phyloP scores from a whole-genome alignment of 2,113 vertebrate species.

The Agapornis roseicollis region DNA sequence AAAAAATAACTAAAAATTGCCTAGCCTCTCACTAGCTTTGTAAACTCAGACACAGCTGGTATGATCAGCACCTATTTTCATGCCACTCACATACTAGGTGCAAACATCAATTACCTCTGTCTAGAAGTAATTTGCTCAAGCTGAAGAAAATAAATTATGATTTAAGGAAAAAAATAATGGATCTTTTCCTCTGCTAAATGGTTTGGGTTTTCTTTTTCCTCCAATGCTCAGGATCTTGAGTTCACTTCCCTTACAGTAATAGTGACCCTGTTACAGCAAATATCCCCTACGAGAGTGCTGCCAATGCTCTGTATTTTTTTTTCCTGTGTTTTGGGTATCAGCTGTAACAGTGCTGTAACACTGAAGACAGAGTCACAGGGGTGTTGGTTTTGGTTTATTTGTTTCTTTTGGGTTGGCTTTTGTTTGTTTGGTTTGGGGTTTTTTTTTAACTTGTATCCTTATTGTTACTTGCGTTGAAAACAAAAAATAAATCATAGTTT shows the following conservation, averaged over 20 bases:
- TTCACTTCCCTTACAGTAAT: rapidly evolving
- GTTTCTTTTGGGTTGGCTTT: not conserved
- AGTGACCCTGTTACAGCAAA: rapidly evolving
- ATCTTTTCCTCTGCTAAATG: not conserved
- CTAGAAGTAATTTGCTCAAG: not conserved
- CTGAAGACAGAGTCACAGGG: not conserved
- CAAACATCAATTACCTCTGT: not conserved
- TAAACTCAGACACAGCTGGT: not conserved
- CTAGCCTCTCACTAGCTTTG: not conserved
- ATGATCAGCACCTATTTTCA: not conserved
- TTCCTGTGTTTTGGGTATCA: rapidly evolving
- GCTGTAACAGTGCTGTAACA: not conserved
- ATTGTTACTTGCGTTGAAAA: not conserved
- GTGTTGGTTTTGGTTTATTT: rapidly evolving
- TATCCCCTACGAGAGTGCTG: rapidly evolving
- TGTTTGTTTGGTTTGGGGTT: not conserved
- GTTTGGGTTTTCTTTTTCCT: not conserved
- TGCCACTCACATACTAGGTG: rapidly evolving
- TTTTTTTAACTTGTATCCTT: not conserved
- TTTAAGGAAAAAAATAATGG: not conserved
- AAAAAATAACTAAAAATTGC: not conserved
- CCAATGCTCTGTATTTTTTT: too few species aligned
- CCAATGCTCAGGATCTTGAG: not conserved
- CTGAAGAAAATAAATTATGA: not conserved
- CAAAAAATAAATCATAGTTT: not conserved